Conservation (phyloP, 2,113 vertebrate genomes). For the Australoheros scitulus region DNA sequence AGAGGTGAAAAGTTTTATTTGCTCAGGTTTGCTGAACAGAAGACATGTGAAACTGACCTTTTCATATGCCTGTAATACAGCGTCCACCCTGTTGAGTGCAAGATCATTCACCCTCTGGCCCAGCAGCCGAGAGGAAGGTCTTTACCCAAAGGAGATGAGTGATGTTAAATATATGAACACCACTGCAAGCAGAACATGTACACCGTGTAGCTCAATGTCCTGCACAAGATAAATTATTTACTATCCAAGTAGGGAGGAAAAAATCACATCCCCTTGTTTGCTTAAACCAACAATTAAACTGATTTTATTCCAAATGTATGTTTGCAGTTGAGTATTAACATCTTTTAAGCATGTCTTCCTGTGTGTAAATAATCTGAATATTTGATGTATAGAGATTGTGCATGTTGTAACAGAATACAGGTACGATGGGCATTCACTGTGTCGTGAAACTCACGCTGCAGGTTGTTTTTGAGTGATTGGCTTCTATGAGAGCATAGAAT, state of each 20-base stretch:
- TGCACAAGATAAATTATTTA: background rate
- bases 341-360: slow-evolving; percentile 54
- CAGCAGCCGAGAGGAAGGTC: slow-evolving; percentile 1
- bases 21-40: slow-evolving; percentile 12
- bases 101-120: background rate
- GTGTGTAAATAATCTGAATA: slow-evolving; percentile 40
- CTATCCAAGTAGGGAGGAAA: background rate
- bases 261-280: slow-evolving; percentile 10
- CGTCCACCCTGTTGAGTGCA: background rate
- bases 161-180: background rate
- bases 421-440: background rate
- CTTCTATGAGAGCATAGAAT: background rate
- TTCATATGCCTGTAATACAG: slow-evolving; percentile 19
- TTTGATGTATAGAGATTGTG: slow-evolving; percentile 61
- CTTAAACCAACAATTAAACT: background rate
- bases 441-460: background rate
- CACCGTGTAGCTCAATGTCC: background rate
- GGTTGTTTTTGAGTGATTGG: slow-evolving; percentile 6
- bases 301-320: slow-evolving; percentile 31
- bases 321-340: slow-evolving; percentile 44
- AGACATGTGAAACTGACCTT: background rate
- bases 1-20: slow-evolving; percentile 34
- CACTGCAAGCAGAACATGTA: background rate
- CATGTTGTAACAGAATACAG: slow-evolving; percentile 27
- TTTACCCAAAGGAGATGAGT: background rate